These are phyloP conservation scores for Corydoras maculifer DNA, from an alignment of 2,113 vertebrate species.

Conservation along the genomic window DNA sequence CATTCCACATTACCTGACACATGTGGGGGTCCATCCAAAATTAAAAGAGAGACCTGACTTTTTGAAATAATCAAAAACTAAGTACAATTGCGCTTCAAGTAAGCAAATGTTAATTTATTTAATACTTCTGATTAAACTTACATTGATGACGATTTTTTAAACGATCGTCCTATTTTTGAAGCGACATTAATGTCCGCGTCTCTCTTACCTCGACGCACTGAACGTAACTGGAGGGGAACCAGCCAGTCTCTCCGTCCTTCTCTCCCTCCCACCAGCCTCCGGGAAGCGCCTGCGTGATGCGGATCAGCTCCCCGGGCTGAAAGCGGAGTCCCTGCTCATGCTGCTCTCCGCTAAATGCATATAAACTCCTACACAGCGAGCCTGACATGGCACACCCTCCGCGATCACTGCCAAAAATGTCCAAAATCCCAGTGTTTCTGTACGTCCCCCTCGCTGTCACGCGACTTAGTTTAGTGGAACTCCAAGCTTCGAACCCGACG, in stretches of 20 bases:
- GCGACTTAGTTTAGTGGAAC: no score
- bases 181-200: background rate
- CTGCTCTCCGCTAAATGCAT: constrained; percentile 84
- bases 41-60: no score
- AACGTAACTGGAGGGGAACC: constrained; percentile 95
- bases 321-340: constrained; percentile 86
- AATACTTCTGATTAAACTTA: background rate
- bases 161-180: no score
- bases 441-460: no score
- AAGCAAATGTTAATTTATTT: background rate
- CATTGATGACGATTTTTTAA: no score
- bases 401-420: no score
- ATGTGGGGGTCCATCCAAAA: no score
- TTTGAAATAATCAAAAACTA: no score
- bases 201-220: constrained; percentile 84
- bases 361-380: constrained; percentile 77
- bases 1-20: no score
- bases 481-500: no score
- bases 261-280: constrained; percentile 98
- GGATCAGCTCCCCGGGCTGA: constrained; percentile 81
- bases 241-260: constrained; percentile 81
- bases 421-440: no score
- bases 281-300: constrained; percentile 77
- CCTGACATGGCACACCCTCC: constrained; percentile 57
- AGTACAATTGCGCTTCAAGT: no score